phyloP scores from a whole-genome alignment of 53 echinoderm and acorn worm species.

The Echinarachnius parma region DNA sequence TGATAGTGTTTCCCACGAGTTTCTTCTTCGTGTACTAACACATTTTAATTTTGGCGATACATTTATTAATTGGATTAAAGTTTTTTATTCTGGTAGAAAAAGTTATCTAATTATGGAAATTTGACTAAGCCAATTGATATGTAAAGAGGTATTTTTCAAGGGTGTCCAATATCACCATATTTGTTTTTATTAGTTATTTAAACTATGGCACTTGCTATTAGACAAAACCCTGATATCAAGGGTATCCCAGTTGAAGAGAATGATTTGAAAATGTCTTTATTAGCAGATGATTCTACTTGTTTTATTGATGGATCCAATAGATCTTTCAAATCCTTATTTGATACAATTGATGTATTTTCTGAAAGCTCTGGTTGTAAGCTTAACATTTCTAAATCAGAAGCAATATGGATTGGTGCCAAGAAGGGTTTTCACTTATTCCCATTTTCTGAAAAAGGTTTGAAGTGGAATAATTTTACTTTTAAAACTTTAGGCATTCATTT shows the following conservation, averaged over 20 bases:
- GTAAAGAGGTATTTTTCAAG: not conserved
- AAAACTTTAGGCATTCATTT: no score
- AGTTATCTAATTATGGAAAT: no score
- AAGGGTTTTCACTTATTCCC: no score
- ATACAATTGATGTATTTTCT: not conserved
- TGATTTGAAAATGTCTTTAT: not conserved
- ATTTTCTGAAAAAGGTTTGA: constrained; percentile 1
- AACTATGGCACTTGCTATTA: not conserved
- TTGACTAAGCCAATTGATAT: not conserved
- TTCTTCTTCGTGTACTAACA: no score
- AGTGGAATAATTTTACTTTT: no score
- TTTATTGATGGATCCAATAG: no score
- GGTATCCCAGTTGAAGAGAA: not conserved
- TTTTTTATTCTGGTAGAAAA: not conserved
- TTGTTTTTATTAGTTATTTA: not conserved
- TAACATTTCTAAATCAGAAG: not conserved
- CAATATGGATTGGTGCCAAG: not conserved
- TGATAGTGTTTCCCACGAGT: no score
- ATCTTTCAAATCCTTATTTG: constrained; percentile 1
- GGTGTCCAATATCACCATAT: not conserved
- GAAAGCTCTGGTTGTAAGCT: not conserved
- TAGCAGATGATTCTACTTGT: no score
- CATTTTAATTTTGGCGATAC: no score
- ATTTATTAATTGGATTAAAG: no score
- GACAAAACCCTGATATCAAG: no score